Conservation (phyloP, 53 echinoderm and acorn worm genomes). For the Holothuria scabra region DNA sequence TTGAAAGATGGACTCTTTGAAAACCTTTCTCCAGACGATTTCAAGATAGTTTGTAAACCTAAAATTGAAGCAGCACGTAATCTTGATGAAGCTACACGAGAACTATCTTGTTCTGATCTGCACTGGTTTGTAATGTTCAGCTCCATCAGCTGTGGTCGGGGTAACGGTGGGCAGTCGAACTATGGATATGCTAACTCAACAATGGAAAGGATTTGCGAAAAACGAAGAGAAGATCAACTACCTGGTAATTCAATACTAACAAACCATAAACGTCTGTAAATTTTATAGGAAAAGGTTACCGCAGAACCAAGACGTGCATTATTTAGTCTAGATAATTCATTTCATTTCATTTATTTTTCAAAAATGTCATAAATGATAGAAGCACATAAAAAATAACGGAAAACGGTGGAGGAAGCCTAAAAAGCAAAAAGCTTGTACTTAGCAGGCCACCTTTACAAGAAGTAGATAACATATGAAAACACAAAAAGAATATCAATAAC, state of each 20-base stretch:
- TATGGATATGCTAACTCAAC: constrained; percentile 72
- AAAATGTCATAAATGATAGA: too few relatives aligned
- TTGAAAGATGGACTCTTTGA: constrained; percentile 69
- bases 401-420: too few relatives aligned
- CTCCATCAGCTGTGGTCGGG: constrained; percentile 70
- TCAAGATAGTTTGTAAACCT: constrained; percentile 52
- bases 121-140: constrained; percentile 82
- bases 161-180: constrained; percentile 74
- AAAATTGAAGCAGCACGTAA: constrained; percentile 61
- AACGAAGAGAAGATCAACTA: constrained; percentile 50
- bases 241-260: constrained; percentile 30
- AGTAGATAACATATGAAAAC: too few relatives aligned
- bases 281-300: too few relatives aligned
- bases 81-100: constrained; percentile 58
- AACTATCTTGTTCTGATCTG: constrained; percentile 48
- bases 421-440: too few relatives aligned
- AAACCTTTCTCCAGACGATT: constrained; percentile 51
- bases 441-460: too few relatives aligned
- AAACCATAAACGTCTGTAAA: too few relatives aligned
- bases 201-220: constrained; percentile 78
- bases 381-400: too few relatives aligned
- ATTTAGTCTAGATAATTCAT: too few relatives aligned
- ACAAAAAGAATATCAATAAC: too few relatives aligned
- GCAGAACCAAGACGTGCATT: too few relatives aligned
- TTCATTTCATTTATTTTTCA: too few relatives aligned